phyloP scores from a whole-genome alignment of 2,888 invertebrate genomes.

The Venusia cambrica region DNA sequence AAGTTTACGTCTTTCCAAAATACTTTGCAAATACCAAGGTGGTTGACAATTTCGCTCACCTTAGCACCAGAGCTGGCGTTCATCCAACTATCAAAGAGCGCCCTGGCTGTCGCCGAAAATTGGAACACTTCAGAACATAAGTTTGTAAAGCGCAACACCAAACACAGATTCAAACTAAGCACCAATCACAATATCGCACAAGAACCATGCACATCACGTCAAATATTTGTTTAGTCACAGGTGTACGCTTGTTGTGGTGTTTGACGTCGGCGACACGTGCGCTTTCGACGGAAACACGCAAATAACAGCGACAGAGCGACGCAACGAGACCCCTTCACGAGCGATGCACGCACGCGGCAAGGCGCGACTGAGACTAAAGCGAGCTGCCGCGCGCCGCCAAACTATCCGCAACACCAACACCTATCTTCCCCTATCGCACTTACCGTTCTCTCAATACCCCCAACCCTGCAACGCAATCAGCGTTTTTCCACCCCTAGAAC shows the following conservation, averaged over 20 bases:
- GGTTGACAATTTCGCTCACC: constrained; percentile 59
- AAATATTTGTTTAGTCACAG: constrained; percentile 71
- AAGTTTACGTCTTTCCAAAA: constrained; percentile 36
- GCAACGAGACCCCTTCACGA: constrained; percentile 55
- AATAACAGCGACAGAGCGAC: constrained; percentile 55
- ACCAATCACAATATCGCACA: constrained; percentile 56
- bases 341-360: constrained; percentile 66
- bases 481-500: constrained; percentile 48
- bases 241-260: constrained; percentile 59
- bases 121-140: constrained; percentile 54
- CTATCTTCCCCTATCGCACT: constrained; percentile 37
- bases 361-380: constrained; percentile 67
- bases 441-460: constrained; percentile 44
- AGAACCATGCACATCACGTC: constrained; percentile 69
- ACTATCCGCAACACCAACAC: constrained; percentile 22
- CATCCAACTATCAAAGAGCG: constrained; percentile 72
- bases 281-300: constrained; percentile 67
- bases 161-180: constrained; percentile 54
- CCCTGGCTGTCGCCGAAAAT: constrained; percentile 71
- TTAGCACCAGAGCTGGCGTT: constrained; percentile 75
- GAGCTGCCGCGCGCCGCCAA: constrained; percentile 31
- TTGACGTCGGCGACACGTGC: constrained; percentile 67
- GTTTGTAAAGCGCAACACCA: constrained; percentile 28
- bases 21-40: constrained; percentile 39
- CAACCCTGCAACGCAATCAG: constrained; percentile 41